Percentiles rank a stretch among this genome's conserved stretches.
phyloP scores from a whole-genome alignment of 2,888 invertebrate species.

The Agonopterix arenella region DNA sequence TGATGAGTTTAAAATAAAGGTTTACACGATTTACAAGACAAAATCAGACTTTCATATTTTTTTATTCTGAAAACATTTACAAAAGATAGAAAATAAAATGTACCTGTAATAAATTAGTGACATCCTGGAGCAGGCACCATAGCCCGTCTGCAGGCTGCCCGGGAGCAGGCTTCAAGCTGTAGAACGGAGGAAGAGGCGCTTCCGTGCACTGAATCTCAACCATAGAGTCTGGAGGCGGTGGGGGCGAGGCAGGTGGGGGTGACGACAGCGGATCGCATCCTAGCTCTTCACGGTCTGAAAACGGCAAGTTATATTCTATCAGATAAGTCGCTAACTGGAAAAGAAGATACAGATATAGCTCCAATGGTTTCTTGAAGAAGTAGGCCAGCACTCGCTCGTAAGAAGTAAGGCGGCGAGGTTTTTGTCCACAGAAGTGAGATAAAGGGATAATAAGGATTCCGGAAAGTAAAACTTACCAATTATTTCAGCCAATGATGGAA shows the following conservation, averaged over 20 bases:
- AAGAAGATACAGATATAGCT: too few species aligned
- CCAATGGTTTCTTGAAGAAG: too few species aligned
- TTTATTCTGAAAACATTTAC: too few species aligned
- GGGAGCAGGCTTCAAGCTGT: conserved; percentile 80
- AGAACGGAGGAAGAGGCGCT: conserved; percentile 86
- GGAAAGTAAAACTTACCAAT: conserved; percentile 43
- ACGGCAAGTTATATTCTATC: not conserved
- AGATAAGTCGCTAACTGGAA: too few species aligned
- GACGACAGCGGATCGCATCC: conserved; percentile 80
- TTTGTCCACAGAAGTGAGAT: too few species aligned
- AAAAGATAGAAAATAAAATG: not conserved
- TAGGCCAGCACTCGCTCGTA: too few species aligned
- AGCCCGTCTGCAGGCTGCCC: conserved; percentile 79
- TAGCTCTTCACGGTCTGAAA: conserved; percentile 64
- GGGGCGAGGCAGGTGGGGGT: conserved; percentile 72
- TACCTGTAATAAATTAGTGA: conserved; percentile 84
- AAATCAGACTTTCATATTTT: too few species aligned
- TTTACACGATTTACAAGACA: too few species aligned
- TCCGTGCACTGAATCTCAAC: conserved; percentile 90
- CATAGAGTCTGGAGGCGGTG: conserved; percentile 68
- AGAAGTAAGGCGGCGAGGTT: too few species aligned
- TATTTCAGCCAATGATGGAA: conserved; percentile 72
- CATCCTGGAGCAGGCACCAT: conserved; percentile 89
- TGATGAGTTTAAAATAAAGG: too few species aligned
- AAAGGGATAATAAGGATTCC: too few species aligned